Percentiles rank a stretch among this genome's conserved stretches.
Conservation (phyloP, 1,140 invertebrate species). For the Zaprionus ornatus region DNA sequence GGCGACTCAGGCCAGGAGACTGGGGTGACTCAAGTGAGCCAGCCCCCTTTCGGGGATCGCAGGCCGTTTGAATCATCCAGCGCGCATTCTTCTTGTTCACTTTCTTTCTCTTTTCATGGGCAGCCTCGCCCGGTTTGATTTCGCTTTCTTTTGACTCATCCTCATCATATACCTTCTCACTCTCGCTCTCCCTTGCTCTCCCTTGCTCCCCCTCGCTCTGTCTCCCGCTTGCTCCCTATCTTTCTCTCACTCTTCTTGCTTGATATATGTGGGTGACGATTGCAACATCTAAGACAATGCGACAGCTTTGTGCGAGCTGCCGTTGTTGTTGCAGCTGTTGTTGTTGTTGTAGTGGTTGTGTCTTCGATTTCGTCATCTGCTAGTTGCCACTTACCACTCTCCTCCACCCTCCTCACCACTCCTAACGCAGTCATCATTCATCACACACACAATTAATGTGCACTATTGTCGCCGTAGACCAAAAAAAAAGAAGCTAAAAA, state of each 20-base stretch:
- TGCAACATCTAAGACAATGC: slow-evolving; percentile 71
- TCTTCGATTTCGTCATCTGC: slow-evolving; percentile 18
- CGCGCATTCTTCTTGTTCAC: slow-evolving; percentile 25
- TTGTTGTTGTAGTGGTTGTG: too few species aligned
- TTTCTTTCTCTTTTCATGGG: slow-evolving; percentile 37
- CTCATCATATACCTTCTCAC: slow-evolving; percentile 23
- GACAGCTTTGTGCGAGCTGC: slow-evolving; percentile 51
- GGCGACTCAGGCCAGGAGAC: slow-evolving; percentile 4
- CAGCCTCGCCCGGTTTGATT: slow-evolving; percentile 32
- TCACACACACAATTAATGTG: slow-evolving; percentile 71
- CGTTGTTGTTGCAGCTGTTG: not conserved
- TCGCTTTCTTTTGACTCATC: slow-evolving; percentile 80
- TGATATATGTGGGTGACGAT: slow-evolving; percentile 73
- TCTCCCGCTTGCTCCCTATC: slow-evolving; percentile 40
- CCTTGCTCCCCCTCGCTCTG: not conserved
- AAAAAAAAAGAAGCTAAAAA: slow-evolving; percentile 12
- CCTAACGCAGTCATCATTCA: slow-evolving; percentile 16
- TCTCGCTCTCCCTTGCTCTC: slow-evolving; percentile 8
- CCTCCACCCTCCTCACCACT: not conserved
- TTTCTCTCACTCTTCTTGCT: not conserved
- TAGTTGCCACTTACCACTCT: slow-evolving; percentile 1
- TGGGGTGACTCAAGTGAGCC: slow-evolving; percentile 2
- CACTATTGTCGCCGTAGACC: slow-evolving; percentile 54
- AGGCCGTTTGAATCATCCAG: slow-evolving; percentile 40
- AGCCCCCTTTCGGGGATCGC: not conserved